Conservation (phyloP, 2,797 vertebrate genomes). For the Microctenopoma steveboyesi region DNA sequence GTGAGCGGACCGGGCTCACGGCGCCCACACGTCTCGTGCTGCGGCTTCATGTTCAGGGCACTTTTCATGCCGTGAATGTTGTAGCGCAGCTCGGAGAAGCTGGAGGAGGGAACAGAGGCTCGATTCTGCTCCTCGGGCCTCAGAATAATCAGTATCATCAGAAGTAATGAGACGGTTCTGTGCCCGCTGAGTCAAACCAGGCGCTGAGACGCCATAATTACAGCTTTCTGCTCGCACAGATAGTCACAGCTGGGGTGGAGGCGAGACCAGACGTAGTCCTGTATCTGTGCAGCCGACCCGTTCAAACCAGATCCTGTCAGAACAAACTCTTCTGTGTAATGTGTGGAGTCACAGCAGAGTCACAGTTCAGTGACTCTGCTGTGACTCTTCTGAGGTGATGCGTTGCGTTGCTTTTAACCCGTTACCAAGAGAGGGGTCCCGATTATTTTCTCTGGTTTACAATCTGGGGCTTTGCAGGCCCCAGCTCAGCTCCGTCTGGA, state of each 20-base stretch:
- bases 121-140: slow-evolving; percentile 23
- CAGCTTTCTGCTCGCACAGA: slow-evolving; percentile 43
- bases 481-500: too few species aligned
- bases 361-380: too few species aligned
- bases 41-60: slow-evolving; percentile 27
- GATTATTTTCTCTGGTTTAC: too few species aligned
- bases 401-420: too few species aligned
- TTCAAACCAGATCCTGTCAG: too few species aligned
- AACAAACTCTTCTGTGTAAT: too few species aligned
- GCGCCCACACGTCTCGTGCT: slow-evolving; percentile 34
- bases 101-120: slow-evolving; percentile 26
- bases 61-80: slow-evolving; percentile 11
- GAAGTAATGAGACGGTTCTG: slow-evolving; percentile 50
- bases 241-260: slow-evolving; percentile 57
- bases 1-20: slow-evolving; percentile 10
- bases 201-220: slow-evolving; percentile 49
- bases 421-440: too few species aligned
- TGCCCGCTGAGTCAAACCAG: slow-evolving; percentile 22
- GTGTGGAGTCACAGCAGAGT: too few species aligned
- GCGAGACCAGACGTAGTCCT: slow-evolving; percentile 2
- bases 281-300: too few species aligned
- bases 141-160: slow-evolving; percentile 35
- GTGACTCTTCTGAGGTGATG: too few species aligned
- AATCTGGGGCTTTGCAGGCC: too few species aligned
- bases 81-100: slow-evolving; percentile 4